phyloP scores from a whole-genome alignment of 2,797 vertebrate genomes.

The Falco novaeseelandiae region DNA sequence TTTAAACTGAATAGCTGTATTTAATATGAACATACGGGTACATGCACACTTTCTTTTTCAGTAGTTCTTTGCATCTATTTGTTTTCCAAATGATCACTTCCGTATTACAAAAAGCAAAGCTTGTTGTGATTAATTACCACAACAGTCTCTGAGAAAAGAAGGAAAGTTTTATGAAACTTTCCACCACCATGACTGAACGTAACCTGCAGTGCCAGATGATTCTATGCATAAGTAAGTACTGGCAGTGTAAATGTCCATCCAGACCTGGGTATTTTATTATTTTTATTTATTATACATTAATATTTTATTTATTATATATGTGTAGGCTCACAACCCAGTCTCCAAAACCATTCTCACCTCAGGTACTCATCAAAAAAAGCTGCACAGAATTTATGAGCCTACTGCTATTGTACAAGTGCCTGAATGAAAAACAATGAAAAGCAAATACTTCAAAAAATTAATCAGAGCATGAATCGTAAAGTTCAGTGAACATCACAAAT shows the following conservation, averaged over 20 bases:
- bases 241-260: background rate
- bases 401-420: background rate
- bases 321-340: background rate
- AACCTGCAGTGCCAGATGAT: background rate
- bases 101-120: background rate
- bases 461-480: background rate
- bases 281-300: no score
- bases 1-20: background rate
- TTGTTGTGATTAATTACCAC: background rate
- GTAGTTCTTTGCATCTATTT: background rate
- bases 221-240: background rate
- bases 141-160: background rate
- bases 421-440: background rate
- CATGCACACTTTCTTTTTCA: background rate
- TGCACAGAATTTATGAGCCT: background rate
- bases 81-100: background rate
- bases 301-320: rapidly evolving
- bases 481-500: background rate
- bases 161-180: background rate
- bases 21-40: background rate
- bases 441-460: background rate
- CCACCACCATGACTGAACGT: background rate
- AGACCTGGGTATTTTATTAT: background rate
- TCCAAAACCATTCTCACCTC: background rate
- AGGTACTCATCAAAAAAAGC: background rate